These are phyloP conservation scores for Menura novaehollandiae DNA, from an alignment of 2,113 vertebrate species.

Conservation along the genomic window DNA sequence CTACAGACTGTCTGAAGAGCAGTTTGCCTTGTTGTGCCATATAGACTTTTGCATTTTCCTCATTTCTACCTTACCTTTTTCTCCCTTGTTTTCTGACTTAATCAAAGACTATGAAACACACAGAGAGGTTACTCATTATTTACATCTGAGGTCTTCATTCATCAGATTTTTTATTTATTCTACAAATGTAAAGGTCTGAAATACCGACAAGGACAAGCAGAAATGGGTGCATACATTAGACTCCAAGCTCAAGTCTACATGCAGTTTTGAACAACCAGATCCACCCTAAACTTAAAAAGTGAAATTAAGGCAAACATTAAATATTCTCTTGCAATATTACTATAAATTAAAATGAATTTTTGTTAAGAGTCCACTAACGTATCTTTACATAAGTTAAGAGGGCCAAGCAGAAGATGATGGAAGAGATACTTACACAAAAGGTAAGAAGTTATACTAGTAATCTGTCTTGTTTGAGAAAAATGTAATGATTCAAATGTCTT, in stretches of 20 bases:
- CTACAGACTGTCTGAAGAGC: neutral
- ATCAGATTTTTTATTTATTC: neutral
- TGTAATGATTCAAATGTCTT: neutral
- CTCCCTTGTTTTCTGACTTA: neutral
- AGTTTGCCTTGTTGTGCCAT: neutral
- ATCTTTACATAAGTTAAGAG: neutral
- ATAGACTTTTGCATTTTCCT: neutral
- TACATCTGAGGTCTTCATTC: neutral
- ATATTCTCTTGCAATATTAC: neutral
- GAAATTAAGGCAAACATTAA: neutral
- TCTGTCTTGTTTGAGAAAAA: neutral
- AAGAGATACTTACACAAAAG: neutral
- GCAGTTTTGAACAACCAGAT: neutral
- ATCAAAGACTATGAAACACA: neutral
- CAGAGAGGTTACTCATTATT: neutral
- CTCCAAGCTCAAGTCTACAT: neutral
- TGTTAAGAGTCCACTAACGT: accelerated
- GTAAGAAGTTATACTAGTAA: neutral
- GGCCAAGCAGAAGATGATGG: neutral
- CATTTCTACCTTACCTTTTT: neutral
- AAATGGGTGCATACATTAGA: neutral
- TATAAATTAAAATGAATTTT: neutral
- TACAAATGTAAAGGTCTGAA: neutral
- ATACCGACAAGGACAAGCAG: neutral
- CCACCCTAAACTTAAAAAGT: neutral